These are phyloP conservation scores for Cryptoprocta ferox DNA, from an alignment of 2,797 vertebrate species.

Conservation along the genomic window DNA sequence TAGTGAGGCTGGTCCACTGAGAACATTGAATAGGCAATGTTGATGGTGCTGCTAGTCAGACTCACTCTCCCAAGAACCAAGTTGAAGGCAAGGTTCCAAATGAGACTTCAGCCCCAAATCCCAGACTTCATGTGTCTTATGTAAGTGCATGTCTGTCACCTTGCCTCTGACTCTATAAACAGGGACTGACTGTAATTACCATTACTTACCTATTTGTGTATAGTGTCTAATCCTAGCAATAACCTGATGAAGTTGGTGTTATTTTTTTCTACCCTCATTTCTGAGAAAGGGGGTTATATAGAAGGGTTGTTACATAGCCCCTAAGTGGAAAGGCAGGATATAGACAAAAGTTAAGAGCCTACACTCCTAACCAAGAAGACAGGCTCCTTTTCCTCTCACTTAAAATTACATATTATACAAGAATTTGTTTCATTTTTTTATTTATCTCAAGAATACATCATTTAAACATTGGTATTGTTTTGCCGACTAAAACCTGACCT, in stretches of 20 bases:
- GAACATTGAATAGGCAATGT: neutral
- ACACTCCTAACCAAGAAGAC: neutral
- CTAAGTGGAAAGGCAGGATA: neutral
- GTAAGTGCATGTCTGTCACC: neutral
- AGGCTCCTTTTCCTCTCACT: neutral
- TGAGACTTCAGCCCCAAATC: neutral
- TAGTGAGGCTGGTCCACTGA: neutral
- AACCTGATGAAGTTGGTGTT: neutral
- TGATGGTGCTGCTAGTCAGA: neutral
- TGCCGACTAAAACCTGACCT: neutral
- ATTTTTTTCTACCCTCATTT: neutral
- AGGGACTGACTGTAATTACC: neutral
- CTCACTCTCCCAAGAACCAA: neutral
- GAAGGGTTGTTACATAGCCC: neutral
- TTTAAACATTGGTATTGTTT: constrained; percentile 17
- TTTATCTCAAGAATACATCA: neutral
- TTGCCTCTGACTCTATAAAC: neutral
- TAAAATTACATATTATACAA: neutral
- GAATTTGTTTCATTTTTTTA: neutral
- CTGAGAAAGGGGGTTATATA: neutral
- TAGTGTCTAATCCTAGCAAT: neutral
- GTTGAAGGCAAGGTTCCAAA: neutral
- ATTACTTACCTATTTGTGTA: neutral
- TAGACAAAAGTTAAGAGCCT: neutral
- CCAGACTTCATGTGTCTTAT: neutral